Evolutionary conservation across 2,797 vertebrate species (phyloP), one percentile per base, ranked within the genome.

Genomic region (Psittacula derbiana): DNA sequence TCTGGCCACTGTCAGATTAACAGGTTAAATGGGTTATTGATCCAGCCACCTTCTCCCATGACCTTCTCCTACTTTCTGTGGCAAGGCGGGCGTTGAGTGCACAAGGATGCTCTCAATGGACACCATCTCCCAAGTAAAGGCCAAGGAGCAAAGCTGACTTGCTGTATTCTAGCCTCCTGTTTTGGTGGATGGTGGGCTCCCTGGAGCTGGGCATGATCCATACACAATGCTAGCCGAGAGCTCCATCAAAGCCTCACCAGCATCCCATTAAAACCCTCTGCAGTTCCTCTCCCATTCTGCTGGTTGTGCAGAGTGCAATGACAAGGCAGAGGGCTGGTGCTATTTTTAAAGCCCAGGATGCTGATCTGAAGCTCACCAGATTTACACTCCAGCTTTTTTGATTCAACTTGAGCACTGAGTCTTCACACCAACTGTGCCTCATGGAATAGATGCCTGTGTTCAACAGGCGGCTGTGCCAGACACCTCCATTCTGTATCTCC

Each of bases 311-410:
- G 30, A 64, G 4, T 4, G 8, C 69, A 83, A 23, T 27, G 47
- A 33, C n/a, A 43, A 38, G 55, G n/a, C 24, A 76, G 46, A 16
- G 50, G 55, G 44, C 31, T 84, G 69, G 36, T 44, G 24, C 70
- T 80, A 67, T 85, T 95, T 87, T 93, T 88, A 90, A 93, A 88
- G n/a, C 73, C 43, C 62, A 89, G 69, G 72, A 90, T 7, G 5
- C 44, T 61, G 46, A 46, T 65, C 78, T 83, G 85, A 91, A 86
- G 43, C 53, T 75, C 65, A 38, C 40, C 80, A 94, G 36, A 73
- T 85, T 90, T 84, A 83, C 65, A 64, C 33, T 49, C 50, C 76
- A 82, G 64, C 24, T 88, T 94, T 94, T 88, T 36, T 90, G 91
- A 94, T 79, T 94, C 65, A 88, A 40, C 65, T 70, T 90, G 74